A percentile compares a stretch with the other conserved stretches of the same genome.
These are phyloP conservation scores for Vultur gryphus DNA, from an alignment of 2,797 vertebrate genomes.

Conservation along the genomic window DNA sequence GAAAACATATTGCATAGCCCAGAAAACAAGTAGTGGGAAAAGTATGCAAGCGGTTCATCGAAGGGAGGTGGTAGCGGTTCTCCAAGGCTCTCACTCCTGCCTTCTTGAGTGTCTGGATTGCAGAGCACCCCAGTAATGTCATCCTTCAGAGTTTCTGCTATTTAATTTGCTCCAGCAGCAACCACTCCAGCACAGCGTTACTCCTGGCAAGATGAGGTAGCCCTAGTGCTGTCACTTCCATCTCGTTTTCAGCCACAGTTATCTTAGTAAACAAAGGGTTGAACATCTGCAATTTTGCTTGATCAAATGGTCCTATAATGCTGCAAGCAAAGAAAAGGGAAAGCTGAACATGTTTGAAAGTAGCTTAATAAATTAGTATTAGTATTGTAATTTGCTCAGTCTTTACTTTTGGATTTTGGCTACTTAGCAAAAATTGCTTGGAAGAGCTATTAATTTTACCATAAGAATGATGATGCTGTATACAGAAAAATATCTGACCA, in stretches of 20 bases:
- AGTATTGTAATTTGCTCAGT: neutral
- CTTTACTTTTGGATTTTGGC: neutral
- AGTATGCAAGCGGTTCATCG: accelerated
- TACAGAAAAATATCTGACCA: neutral
- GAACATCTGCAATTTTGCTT: neutral
- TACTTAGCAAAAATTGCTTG: neutral
- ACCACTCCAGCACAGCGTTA: neutral
- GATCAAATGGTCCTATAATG: neutral
- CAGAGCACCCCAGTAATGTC: neutral
- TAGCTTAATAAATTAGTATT: conserved; percentile 12
- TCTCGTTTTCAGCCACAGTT: neutral
- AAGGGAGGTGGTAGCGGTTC: neutral
- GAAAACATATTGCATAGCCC: neutral
- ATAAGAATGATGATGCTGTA: conserved; percentile 8
- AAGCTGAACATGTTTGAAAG: neutral
- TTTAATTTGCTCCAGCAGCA: neutral
- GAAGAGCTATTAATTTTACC: conserved; percentile 28
- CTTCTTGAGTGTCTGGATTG: neutral
- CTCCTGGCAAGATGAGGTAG: neutral
- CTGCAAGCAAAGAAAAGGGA: neutral
- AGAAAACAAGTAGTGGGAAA: neutral
- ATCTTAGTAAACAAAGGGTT: neutral
- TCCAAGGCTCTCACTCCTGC: neutral
- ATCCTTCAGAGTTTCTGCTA: neutral
- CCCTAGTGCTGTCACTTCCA: neutral